phyloP scores from a whole-genome alignment of 2,797 vertebrate genomes.

The Cossypha caffra region DNA sequence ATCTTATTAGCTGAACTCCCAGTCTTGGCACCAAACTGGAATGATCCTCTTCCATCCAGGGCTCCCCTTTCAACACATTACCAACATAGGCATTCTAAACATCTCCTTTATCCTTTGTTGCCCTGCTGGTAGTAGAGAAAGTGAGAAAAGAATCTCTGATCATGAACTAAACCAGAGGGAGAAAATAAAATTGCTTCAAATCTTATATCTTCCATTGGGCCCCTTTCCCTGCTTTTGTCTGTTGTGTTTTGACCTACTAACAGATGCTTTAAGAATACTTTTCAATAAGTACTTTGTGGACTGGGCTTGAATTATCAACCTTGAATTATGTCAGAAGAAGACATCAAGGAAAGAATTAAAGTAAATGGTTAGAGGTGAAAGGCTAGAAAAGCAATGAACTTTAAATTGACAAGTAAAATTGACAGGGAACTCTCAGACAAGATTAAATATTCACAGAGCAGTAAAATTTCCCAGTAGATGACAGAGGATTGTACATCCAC shows the following conservation, averaged over 20 bases:
- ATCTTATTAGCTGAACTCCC: neutral
- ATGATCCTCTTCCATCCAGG: neutral
- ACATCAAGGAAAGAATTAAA: neutral
- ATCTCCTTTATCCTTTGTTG: neutral
- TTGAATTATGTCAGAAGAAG: neutral
- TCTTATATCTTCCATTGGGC: neutral
- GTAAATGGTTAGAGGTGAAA: neutral
- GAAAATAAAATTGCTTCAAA: neutral
- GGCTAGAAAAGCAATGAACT: neutral
- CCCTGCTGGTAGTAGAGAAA: neutral
- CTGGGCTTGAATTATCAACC: neutral
- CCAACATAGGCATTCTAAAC: neutral
- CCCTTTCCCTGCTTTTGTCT: neutral
- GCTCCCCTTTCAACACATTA: neutral
- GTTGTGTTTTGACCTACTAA: neutral
- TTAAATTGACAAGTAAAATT: neutral
- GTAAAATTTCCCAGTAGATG: neutral
- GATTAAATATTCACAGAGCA: neutral
- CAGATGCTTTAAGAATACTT: neutral
- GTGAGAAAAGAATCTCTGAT: neutral
- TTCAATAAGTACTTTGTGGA: neutral
- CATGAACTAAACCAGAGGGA: neutral
- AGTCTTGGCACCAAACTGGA: neutral
- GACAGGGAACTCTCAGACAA: neutral
- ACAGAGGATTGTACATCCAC: neutral